Conservation (phyloP, 2,113 vertebrate genomes). For the Seriola rivoliana region DNA sequence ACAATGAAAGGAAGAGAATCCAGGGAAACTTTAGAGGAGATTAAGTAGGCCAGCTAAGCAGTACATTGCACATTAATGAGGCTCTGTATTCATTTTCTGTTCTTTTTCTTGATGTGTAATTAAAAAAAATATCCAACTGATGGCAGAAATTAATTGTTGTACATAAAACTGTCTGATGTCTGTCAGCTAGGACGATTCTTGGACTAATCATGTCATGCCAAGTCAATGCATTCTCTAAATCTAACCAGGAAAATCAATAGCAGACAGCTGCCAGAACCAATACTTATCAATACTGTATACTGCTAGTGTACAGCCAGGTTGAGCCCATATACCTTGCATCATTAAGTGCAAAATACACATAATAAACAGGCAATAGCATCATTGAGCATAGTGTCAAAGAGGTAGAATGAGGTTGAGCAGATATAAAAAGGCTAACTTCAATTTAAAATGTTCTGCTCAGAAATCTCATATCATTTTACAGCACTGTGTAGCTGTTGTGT, state of each 20-base stretch:
- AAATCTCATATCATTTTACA: neutral
- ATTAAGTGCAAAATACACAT: neutral
- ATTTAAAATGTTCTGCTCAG: neutral
- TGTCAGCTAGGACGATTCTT: conserved; percentile 3
- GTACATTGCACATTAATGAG: conserved; percentile 29
- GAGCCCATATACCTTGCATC: neutral
- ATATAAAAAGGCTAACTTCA: conserved; percentile 3
- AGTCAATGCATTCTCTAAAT: conserved; percentile 19
- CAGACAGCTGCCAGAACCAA: conserved; percentile 10
- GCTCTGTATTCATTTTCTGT: neutral
- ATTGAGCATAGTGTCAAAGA: neutral
- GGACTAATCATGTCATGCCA: neutral
- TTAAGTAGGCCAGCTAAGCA: conserved; percentile 27
- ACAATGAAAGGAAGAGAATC: neutral
- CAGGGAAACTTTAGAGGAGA: conserved; percentile 2
- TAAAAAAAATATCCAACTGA: conserved; percentile 3
- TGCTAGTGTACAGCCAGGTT: neutral
- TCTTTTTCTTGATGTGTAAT: conserved; percentile 15
- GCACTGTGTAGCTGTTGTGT: neutral
- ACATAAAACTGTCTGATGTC: conserved; percentile 8
- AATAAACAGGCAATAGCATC: neutral
- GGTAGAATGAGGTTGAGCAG: neutral
- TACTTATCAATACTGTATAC: neutral
- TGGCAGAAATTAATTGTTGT: conserved; percentile 7
- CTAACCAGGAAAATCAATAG: conserved; percentile 20